A percentile compares a stretch with the other conserved stretches of the same genome.
Evolutionary conservation across 2,113 vertebrate genomes (phyloP).

Genomic region (Tonatia bakeri): DNA sequence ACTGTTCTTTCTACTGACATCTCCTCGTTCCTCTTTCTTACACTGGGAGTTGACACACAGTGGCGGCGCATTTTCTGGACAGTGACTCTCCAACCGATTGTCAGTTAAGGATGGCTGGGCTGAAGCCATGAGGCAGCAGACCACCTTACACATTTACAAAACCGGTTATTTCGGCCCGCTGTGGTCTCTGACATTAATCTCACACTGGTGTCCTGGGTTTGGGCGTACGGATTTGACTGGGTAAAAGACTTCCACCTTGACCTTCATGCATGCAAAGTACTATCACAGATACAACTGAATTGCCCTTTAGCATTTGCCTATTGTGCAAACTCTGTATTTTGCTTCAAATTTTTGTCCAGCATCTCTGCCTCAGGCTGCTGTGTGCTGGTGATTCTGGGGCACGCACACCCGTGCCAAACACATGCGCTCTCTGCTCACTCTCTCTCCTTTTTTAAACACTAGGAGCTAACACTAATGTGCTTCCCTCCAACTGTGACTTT

Average conservation of each 20-base stretch:
- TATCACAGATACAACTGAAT: fast-evolving
- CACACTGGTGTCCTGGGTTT: no score
- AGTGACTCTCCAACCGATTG: background rate
- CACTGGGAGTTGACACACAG: background rate
- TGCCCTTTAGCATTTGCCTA: no score
- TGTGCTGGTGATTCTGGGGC: background rate
- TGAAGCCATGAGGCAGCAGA: background rate
- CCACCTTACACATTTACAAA: background rate
- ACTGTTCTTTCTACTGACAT: background rate
- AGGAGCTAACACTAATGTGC: background rate
- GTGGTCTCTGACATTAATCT: background rate
- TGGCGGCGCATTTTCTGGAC: background rate
- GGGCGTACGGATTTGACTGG: background rate
- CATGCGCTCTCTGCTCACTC: background rate
- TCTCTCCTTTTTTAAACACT: background rate
- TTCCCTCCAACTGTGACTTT: slow-evolving; percentile 21
- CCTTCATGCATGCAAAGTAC: background rate
- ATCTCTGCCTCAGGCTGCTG: background rate
- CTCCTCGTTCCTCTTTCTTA: background rate
- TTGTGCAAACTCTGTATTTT: background rate
- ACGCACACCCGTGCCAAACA: no score
- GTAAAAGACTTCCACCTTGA: no score
- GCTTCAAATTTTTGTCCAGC: background rate
- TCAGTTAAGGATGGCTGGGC: background rate
- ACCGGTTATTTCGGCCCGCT: background rate